Evolutionary conservation across 1,140 invertebrate genomes (phyloP), one percentile per base, ranked within the genome.

Genomic region (Linepithema humile): DNA sequence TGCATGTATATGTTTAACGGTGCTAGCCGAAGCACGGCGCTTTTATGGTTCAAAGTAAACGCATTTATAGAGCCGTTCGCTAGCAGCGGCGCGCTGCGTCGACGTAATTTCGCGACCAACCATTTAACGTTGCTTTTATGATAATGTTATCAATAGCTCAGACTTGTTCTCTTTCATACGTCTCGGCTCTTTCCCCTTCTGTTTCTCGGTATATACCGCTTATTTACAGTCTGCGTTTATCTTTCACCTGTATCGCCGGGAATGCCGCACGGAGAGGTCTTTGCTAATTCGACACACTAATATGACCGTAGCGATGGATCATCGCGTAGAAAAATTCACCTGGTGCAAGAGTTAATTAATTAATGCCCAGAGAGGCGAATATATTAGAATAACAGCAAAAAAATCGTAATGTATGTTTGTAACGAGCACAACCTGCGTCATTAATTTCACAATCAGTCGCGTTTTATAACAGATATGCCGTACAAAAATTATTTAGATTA

Each of bases 1-100:
- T 65, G 45, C 32, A 77, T 32, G 69, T 87, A 85, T 87, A 85
- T 88, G 89, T 92, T 80, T 91, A 91, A 92, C 89, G 89, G 84
- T 88, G 87, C 83, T 88, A 90, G 89, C 85, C 85, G 90, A 92
- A 92, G 83, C 90, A 91, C 91, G 87, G 82, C 85, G 91, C 93
- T 94, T 94, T 94, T 93, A 94, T 91, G 87, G 91, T 88, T 91
- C 91, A 94, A 94, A 94, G 93, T 94, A 94, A 94, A 93, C 90
- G 92, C 92, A 92, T 94, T 94, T 94, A 94, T 94, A 93, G 93
- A 93, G 91, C 86, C 91, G 86, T 94, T 91, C 92, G 91, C 80
- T 84, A 90, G 83, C 83, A 87, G 78, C 89, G 85, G 85, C 50
- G 62, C 89, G 62, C 85, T 72, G 84, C 86, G 82, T 89, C 87